phyloP scores from a whole-genome alignment of 2,113 vertebrate species.

The Galeopterus variegatus region DNA sequence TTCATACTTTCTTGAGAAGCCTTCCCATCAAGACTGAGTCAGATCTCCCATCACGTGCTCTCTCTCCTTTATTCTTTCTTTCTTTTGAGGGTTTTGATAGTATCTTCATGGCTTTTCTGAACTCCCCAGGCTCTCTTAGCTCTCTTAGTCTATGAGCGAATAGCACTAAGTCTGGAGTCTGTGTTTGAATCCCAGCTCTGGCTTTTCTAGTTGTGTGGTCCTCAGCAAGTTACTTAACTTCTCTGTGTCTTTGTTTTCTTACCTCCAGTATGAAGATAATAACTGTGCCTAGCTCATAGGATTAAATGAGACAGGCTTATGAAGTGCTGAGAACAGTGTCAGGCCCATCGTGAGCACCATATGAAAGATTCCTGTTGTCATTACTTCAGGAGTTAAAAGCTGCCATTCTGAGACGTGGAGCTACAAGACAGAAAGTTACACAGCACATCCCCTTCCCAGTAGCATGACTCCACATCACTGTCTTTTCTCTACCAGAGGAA shows the following conservation, averaged over 20 bases:
- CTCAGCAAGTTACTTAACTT: neutral
- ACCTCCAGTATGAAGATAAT: neutral
- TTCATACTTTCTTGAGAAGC: neutral
- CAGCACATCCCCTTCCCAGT: neutral
- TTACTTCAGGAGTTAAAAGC: conserved; percentile 36
- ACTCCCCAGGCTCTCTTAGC: neutral
- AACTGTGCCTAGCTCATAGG: neutral
- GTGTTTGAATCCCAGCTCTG: neutral
- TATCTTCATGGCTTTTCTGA: neutral
- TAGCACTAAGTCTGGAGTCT: neutral
- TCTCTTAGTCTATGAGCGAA: neutral
- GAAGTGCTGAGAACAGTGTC: neutral
- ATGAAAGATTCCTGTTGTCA: neutral
- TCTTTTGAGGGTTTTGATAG: neutral
- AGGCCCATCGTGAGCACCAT: neutral
- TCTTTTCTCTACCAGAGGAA: neutral
- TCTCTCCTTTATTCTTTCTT: neutral
- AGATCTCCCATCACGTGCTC: neutral
- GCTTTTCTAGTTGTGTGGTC: neutral
- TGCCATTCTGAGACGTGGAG: neutral
- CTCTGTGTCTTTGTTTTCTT: conserved; percentile 9
- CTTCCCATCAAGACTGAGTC: conserved; percentile 40
- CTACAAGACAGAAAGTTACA: neutral
- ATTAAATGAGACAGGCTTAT: neutral
- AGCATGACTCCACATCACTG: neutral